phyloP scores from a whole-genome alignment of 2,888 invertebrate genomes.

The Arge pagana region DNA sequence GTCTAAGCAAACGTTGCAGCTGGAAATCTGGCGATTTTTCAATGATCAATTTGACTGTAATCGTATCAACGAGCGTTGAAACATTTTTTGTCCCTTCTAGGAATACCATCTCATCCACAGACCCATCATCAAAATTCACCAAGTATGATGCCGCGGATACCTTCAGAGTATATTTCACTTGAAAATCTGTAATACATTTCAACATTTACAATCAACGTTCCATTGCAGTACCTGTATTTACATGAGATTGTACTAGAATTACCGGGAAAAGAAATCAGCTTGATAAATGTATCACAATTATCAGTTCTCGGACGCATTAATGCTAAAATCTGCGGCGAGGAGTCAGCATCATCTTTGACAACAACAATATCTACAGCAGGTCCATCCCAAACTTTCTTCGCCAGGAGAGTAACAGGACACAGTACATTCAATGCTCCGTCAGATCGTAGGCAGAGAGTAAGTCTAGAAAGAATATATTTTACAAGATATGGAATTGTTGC shows the following conservation, averaged over 20 bases:
- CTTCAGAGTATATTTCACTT: slow-evolving; percentile 45
- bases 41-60: slow-evolving; percentile 50
- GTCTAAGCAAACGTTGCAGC: slow-evolving; percentile 57
- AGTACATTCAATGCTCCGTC: slow-evolving; percentile 41
- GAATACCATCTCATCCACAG: slow-evolving; percentile 47
- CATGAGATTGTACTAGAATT: slow-evolving; percentile 6
- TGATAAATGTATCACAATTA: slow-evolving; percentile 28
- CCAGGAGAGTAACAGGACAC: slow-evolving; percentile 43
- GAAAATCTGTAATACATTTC: slow-evolving; percentile 39
- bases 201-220: slow-evolving; percentile 3
- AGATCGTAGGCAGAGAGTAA: slow-evolving; percentile 42
- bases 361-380: slow-evolving; percentile 43
- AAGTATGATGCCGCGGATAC: slow-evolving; percentile 45
- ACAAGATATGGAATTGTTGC: slow-evolving; percentile 1
- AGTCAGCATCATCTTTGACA: slow-evolving; percentile 36
- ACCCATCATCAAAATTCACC: slow-evolving; percentile 40
- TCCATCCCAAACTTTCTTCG: slow-evolving; percentile 36
- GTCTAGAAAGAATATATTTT: slow-evolving; percentile 30
- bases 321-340: slow-evolving; percentile 40
- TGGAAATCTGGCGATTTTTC: slow-evolving; percentile 60
- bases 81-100: slow-evolving; percentile 45
- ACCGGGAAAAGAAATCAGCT: slow-evolving; percentile 47
- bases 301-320: slow-evolving; percentile 31
- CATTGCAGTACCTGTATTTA: background rate
- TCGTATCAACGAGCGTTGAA: slow-evolving; percentile 38